phyloP scores from a whole-genome alignment of 2,888 invertebrate species.

The Tachystola acroxantha region DNA sequence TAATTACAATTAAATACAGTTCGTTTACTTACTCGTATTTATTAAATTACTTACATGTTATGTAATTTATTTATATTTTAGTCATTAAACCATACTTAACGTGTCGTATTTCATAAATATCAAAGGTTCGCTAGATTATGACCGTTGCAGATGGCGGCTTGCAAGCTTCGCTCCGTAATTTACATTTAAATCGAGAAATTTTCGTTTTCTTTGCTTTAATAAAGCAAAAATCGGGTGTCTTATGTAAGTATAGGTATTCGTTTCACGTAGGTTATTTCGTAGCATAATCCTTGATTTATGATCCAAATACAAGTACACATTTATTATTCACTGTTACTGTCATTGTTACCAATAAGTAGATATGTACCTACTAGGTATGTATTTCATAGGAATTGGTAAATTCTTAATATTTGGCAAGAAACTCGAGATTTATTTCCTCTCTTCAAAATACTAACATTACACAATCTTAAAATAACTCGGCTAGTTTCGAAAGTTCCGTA shows the following conservation, averaged over 20 bases:
- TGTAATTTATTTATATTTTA: background rate
- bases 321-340: background rate
- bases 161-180: conserved; percentile 32
- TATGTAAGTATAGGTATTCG: conserved; percentile 15
- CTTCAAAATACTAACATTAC: too few relatives aligned
- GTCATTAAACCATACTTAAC: conserved; percentile 4
- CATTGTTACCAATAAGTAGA: background rate
- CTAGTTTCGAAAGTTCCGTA: background rate
- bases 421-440: too few relatives aligned
- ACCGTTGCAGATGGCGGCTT: conserved; percentile 26
- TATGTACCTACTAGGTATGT: background rate
- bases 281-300: too few relatives aligned
- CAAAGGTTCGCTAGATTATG: conserved; percentile 24
- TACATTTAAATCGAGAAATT: conserved; percentile 44
- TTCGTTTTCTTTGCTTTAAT: conserved; percentile 23
- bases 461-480: too few relatives aligned
- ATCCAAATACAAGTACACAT: too few relatives aligned
- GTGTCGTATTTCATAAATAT: conserved; percentile 33
- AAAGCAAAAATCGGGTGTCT: conserved; percentile 15
- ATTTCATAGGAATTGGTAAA: too few relatives aligned
- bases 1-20: too few relatives aligned
- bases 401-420: too few relatives aligned
- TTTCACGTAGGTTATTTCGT: conserved; percentile 4
- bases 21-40: too few relatives aligned
- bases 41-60: background rate